These are phyloP conservation scores for Eulemur rubriventer DNA, from an alignment of 2,797 vertebrate genomes.

Conservation along the genomic window DNA sequence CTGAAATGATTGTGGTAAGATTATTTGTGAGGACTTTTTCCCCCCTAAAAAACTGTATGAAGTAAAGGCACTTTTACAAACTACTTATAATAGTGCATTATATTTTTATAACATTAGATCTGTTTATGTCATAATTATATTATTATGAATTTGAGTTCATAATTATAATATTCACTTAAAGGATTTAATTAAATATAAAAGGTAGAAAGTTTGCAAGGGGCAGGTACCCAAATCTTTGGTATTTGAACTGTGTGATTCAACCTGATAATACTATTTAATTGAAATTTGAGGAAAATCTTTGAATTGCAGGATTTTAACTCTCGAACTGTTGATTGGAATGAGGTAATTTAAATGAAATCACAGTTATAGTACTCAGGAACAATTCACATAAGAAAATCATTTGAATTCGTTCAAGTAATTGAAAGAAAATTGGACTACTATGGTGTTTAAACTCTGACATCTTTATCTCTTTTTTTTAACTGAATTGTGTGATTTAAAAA, in stretches of 20 bases:
- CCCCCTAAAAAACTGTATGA: neutral
- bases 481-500: slow-evolving; percentile 24
- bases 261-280: neutral
- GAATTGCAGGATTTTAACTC: neutral
- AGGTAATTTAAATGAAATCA: slow-evolving; percentile 21
- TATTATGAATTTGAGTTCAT: neutral
- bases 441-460: neutral
- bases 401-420: slow-evolving; percentile 24
- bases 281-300: slow-evolving; percentile 37
- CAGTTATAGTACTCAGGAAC: neutral
- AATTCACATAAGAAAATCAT: slow-evolving; percentile 5
- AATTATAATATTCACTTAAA: neutral
- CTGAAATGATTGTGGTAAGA: slow-evolving; percentile 99
- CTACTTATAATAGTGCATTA: neutral
- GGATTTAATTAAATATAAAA: neutral
- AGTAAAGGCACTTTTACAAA: slow-evolving; percentile 25
- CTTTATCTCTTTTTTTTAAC: neutral
- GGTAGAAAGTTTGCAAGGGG: neutral
- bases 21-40: slow-evolving; percentile 27
- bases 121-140: slow-evolving; percentile 19
- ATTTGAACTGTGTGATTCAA: slow-evolving; percentile 18
- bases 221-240: neutral
- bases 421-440: neutral
- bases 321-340: neutral
- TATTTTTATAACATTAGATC: slow-evolving; percentile 12